These are phyloP conservation scores for Monodelphis domestica DNA, from an alignment of 2,797 vertebrate genomes.

Conservation along the genomic window DNA sequence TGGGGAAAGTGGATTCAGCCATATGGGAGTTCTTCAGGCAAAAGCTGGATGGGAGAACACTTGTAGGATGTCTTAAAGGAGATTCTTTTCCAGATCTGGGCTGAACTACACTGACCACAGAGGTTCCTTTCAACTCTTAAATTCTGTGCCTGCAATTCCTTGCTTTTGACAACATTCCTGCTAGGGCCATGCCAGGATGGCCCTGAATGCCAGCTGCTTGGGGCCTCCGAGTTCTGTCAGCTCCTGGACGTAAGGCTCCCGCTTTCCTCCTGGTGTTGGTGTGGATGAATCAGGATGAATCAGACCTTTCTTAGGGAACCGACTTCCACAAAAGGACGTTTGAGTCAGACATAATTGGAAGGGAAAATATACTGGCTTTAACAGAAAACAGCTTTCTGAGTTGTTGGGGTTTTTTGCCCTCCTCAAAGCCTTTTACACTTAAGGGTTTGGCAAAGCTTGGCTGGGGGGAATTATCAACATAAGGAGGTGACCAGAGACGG, in stretches of 20 bases:
- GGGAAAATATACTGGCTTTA: conserved; percentile 73
- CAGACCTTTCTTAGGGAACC: conserved; percentile 61
- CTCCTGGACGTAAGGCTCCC: not conserved
- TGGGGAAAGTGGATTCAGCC: not conserved
- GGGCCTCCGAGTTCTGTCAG: not conserved
- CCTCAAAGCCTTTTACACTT: conserved; percentile 42
- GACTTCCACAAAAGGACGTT: conserved; percentile 47
- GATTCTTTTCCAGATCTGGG: not conserved
- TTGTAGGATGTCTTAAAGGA: not conserved
- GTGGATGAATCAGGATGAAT: conserved; percentile 41
- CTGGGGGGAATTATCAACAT: conserved; percentile 37
- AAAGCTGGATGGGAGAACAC: not conserved
- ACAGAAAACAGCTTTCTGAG: conserved; percentile 70
- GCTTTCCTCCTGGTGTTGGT: not conserved
- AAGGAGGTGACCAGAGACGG: not conserved
- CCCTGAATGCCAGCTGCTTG: not conserved
- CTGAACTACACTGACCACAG: not conserved
- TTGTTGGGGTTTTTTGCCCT: not conserved
- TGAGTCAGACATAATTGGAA: conserved; percentile 69
- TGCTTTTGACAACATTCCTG: not conserved
- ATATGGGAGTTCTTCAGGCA: not conserved
- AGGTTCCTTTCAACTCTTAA: not conserved
- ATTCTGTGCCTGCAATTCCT: not conserved
- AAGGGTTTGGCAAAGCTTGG: conserved; percentile 37
- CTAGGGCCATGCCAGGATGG: not conserved